These are phyloP conservation scores for Scomberomorus guttatus DNA, from an alignment of 2,797 vertebrate species.

Conservation along the genomic window DNA sequence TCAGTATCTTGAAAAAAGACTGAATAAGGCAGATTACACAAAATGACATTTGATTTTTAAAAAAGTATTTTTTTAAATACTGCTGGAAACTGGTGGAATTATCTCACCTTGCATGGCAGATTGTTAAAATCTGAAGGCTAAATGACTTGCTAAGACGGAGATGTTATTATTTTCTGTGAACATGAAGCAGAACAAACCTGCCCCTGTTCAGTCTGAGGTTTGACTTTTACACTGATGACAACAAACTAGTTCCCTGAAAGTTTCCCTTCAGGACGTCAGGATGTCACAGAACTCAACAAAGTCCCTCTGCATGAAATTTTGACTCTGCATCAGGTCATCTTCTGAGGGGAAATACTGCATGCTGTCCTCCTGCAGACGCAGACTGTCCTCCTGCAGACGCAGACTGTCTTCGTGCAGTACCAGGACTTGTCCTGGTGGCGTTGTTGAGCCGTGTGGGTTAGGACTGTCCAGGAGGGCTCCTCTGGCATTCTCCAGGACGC, in stretches of 20 bases:
- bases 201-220: constrained; percentile 31
- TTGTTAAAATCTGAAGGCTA: constrained; percentile 44
- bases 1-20: constrained; percentile 21
- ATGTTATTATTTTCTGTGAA: constrained; percentile 21
- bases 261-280: constrained; percentile 68
- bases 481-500: constrained; percentile 91
- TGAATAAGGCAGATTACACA: constrained; percentile 14
- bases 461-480: constrained; percentile 87
- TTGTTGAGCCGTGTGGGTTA: constrained; percentile 29
- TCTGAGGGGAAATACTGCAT: constrained; percentile 92
- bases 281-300: constrained; percentile 91
- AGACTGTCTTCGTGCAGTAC: constrained; percentile 52
- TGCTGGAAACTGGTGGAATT: constrained; percentile 11
- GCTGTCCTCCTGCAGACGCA: constrained; percentile 85
- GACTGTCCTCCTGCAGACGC: constrained; percentile 29
- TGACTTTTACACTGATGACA: constrained; percentile 15
- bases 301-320: constrained; percentile 92
- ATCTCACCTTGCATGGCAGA: constrained; percentile 18
- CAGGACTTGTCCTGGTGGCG: constrained; percentile 41
- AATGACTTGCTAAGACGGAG: constrained; percentile 19
- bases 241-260: constrained; percentile 58
- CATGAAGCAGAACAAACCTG: constrained; percentile 67
- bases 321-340: constrained; percentile 89
- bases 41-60: background rate
- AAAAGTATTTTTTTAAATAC: background rate